Conservation (phyloP, 2,888 invertebrate species). For the Eilema griseolum region DNA sequence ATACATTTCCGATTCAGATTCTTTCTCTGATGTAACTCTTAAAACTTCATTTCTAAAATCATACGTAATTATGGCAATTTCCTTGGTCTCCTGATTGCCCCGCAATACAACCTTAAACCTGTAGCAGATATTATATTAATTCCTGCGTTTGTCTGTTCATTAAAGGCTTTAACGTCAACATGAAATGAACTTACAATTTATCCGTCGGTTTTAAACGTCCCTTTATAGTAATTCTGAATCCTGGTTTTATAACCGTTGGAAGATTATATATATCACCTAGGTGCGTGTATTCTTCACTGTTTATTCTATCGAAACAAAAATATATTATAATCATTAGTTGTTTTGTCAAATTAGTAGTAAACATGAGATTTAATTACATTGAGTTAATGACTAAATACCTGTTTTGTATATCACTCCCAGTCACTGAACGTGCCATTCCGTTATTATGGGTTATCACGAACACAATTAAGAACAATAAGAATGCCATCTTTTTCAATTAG, state of each 20-base stretch:
- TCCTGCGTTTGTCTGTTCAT: not conserved
- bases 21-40: conserved; percentile 28
- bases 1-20: conserved; percentile 11
- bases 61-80: conserved; percentile 40
- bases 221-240: conserved; percentile 33
- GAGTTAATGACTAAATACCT: conserved; percentile 34
- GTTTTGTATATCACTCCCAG: conserved; percentile 32
- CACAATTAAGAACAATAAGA: conserved; percentile 50
- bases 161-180: not conserved
- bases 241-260: conserved; percentile 38
- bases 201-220: conserved; percentile 38
- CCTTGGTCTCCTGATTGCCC: conserved; percentile 19
- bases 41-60: conserved; percentile 27
- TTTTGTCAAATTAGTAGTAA: not conserved
- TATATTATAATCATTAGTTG: conserved; percentile 3
- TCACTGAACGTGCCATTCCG: conserved; percentile 53
- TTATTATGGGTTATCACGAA: conserved; percentile 49
- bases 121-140: conserved; percentile 9
- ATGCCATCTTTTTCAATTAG: conserved; percentile 54
- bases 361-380: not conserved
- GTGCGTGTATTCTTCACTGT: conserved; percentile 7
- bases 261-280: conserved; percentile 25
- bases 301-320: conserved; percentile 2
- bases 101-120: conserved; percentile 45
- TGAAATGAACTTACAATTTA: conserved; percentile 42